A percentile compares a stretch with the other conserved stretches of the same genome.
Evolutionary conservation across 1,140 invertebrate genomes (phyloP).

Genomic region (Goniozus legneri): DNA sequence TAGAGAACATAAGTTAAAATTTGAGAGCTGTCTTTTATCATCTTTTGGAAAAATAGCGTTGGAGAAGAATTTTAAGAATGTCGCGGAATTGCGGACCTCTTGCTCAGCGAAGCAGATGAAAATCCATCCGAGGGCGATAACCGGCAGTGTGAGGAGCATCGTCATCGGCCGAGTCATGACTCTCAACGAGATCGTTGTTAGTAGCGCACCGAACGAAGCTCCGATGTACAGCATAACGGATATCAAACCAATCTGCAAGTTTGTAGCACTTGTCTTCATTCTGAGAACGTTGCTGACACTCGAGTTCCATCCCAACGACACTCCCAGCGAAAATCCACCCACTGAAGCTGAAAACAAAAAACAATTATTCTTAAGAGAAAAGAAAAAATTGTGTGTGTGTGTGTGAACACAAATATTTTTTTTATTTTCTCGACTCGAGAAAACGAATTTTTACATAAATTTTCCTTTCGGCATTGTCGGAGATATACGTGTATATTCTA

Average conservation of each 20-base stretch:
- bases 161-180: constrained; percentile 7
- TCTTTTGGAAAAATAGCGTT: too few species aligned
- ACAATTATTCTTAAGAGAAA: too few species aligned
- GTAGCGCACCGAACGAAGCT: constrained; percentile 20
- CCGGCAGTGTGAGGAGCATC: constrained; percentile 18
- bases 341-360: constrained; percentile 29
- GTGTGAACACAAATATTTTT: too few species aligned
- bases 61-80: too few species aligned
- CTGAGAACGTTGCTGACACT: constrained; percentile 19
- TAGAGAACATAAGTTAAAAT: neutral
- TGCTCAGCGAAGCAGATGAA: constrained; percentile 27
- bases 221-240: constrained; percentile 24
- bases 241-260: constrained; percentile 23
- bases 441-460: too few species aligned
- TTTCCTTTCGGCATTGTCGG: too few species aligned
- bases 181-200: constrained; percentile 17
- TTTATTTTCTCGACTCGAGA: too few species aligned
- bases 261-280: constrained; percentile 21
- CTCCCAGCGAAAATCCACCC: constrained; percentile 31
- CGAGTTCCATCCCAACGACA: constrained; percentile 36
- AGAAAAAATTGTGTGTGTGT: too few species aligned
- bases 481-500: too few species aligned
- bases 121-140: constrained; percentile 25
- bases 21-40: too few species aligned
- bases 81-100: constrained; percentile 22